These are phyloP conservation scores for Diprion similis DNA, from an alignment of 1,140 invertebrate species.

Conservation along the genomic window DNA sequence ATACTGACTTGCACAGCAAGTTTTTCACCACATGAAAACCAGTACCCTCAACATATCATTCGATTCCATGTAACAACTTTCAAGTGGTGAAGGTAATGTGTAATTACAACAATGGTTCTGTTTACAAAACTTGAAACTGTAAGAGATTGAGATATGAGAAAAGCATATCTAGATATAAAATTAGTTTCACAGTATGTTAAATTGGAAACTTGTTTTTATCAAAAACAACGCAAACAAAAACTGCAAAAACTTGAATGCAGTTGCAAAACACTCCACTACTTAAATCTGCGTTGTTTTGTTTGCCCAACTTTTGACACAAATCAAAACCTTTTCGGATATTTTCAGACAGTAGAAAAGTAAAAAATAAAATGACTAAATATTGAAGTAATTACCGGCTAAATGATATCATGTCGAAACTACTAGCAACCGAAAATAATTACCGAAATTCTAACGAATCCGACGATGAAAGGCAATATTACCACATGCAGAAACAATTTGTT, in stretches of 20 bases:
- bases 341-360: background rate
- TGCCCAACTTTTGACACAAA: background rate
- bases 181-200: too few relatives aligned
- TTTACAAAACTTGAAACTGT: too few relatives aligned
- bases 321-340: background rate
- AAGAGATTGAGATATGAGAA: too few relatives aligned
- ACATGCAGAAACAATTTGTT: conserved; percentile 15
- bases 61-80: too few relatives aligned
- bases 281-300: background rate
- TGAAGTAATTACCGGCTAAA: background rate
- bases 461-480: conserved; percentile 17
- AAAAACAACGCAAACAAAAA: too few relatives aligned
- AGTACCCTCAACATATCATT: too few relatives aligned
- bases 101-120: too few relatives aligned
- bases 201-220: too few relatives aligned
- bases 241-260: background rate
- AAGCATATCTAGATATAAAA: too few relatives aligned
- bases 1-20: too few relatives aligned
- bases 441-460: conserved; percentile 14
- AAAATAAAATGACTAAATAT: background rate
- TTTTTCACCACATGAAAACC: too few relatives aligned
- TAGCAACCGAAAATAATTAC: conserved; percentile 8
- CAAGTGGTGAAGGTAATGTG: too few relatives aligned
- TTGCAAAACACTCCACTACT: background rate
- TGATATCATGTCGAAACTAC: background rate